Percentiles rank a stretch among this genome's conserved stretches.
Evolutionary conservation across 2,888 invertebrate genomes (phyloP).

Genomic region (Anthrax anthrax): DNA sequence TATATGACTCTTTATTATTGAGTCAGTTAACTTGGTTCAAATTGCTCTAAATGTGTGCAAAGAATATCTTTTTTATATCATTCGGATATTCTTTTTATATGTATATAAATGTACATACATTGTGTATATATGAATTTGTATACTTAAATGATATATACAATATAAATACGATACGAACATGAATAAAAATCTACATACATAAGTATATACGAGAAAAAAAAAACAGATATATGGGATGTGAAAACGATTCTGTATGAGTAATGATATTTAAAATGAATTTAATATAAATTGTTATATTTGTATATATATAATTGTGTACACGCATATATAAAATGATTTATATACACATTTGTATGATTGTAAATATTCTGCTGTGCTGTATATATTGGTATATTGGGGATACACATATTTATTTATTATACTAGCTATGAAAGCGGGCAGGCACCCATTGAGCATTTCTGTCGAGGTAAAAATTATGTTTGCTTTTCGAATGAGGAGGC

Average conservation of each 20-base stretch:
- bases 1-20: background rate
- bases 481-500: conserved; percentile 19
- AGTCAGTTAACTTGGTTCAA: conserved; percentile 15
- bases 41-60: conserved; percentile 16
- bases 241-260: conserved; percentile 7
- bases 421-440: background rate
- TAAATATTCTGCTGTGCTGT: too few relatives aligned
- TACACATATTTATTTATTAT: too few relatives aligned
- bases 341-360: too few relatives aligned
- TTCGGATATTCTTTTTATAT: too few relatives aligned
- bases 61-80: conserved; percentile 7
- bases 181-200: background rate
- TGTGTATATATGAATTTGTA: background rate
- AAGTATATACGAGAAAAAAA: too few relatives aligned
- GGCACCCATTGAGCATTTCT: background rate
- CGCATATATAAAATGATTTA: too few relatives aligned
- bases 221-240: background rate
- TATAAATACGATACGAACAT: background rate
- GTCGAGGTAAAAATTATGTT: conserved; percentile 11
- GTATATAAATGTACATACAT: conserved; percentile 7
- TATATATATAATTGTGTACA: too few relatives aligned
- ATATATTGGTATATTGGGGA: too few relatives aligned
- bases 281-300: background rate
- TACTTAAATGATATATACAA: background rate
- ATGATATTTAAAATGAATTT: conserved; percentile 3